Conservation (phyloP, 2,113 vertebrate genomes). For the Lamprologus callipterus region DNA sequence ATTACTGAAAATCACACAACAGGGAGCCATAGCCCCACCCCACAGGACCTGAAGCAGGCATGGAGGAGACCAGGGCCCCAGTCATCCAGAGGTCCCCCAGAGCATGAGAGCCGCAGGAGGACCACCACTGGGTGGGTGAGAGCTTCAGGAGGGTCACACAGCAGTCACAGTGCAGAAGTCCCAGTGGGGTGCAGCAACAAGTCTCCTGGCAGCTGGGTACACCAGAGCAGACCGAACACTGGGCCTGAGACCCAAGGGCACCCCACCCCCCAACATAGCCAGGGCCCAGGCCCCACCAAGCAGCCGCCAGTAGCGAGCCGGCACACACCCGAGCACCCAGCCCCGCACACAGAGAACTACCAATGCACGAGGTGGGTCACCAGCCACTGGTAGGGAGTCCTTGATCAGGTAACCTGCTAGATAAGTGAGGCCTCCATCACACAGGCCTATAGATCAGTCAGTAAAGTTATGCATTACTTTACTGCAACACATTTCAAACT, state of each 20-base stretch:
- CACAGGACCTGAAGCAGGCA: background rate
- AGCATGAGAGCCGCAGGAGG: background rate
- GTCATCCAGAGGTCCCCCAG: background rate
- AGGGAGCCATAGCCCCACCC: background rate
- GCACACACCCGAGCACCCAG: background rate
- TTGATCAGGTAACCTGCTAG: background rate
- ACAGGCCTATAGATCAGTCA: background rate
- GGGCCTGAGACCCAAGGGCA: background rate
- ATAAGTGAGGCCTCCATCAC: background rate
- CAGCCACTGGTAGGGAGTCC: background rate
- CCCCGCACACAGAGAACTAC: background rate
- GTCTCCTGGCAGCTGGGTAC: background rate
- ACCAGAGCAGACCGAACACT: background rate
- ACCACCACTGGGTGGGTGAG: background rate
- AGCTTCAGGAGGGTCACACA: background rate
- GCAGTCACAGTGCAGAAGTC: background rate
- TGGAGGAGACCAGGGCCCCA: background rate
- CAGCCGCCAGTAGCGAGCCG: background rate
- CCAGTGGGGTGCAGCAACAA: background rate
- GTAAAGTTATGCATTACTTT: background rate
- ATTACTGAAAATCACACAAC: background rate
- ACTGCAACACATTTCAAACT: background rate
- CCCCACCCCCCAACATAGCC: background rate
- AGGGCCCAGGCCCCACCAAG: background rate
- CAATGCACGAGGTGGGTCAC: background rate